Evolutionary conservation across 2,888 invertebrate genomes (phyloP), one percentile per base, ranked within the genome.

Genomic region (Caenorhabditis sp.): DNA sequence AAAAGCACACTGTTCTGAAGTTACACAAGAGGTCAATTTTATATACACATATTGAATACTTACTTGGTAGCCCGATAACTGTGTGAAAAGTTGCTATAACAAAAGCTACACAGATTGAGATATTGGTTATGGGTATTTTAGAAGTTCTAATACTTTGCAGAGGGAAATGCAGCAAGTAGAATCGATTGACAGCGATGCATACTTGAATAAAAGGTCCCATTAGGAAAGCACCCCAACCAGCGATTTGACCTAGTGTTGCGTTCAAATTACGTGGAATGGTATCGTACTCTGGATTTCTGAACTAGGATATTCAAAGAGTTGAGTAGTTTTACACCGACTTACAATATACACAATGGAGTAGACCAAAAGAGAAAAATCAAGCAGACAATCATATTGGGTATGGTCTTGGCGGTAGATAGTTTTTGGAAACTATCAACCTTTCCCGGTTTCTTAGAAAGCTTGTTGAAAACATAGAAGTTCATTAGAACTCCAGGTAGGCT

Each of bases 211-310:
- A 10, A 25, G 73, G 73, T 31, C 73, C 77, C 17, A 77, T 49
- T 54, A 77, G 67, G 36, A 74, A 77, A 8, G 74, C 74, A 27
- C 77, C 77, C 77, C 77, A 77, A 20, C 77, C 77, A 10, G 77
- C 77, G 12, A 77, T 31, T 36, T 77, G 77, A 4, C 77, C 77
- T 57, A 74, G 66, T 17, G 50, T 54, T 8, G 68, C 71, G 50
- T 77, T 77, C 49, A 72, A 49, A 49, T 27, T 31, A 59, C 73
- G 57, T 2, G 76, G 65, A 23, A 77, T 61, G 7, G 20, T 43
- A 21, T 27, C 43, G 52, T 64, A 72, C 1, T 38, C 43, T 2
- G 64, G 67, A 26, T 10, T 14, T 17, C 43, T 43, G 49, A 23
- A 57, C n/a, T n/a, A n/a, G n/a, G n/a, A n/a, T n/a, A n/a, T n/a